phyloP scores from a whole-genome alignment of 2,888 invertebrate genomes.

The Boloria selene region DNA sequence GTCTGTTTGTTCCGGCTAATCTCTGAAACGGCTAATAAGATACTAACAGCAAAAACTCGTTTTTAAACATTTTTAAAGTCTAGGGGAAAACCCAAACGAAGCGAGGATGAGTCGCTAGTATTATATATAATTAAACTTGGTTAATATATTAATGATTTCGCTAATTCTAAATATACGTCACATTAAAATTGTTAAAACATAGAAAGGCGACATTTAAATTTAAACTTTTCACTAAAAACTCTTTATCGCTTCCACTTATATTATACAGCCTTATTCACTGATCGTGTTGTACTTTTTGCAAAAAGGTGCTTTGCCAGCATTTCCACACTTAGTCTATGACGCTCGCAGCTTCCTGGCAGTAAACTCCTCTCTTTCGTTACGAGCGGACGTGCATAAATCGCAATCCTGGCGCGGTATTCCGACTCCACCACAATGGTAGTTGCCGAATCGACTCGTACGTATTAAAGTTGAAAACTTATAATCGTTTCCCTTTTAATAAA shows the following conservation, averaged over 20 bases:
- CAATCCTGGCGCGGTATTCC: constrained; percentile 55
- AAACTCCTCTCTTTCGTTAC: constrained; percentile 37
- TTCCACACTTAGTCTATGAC: constrained; percentile 39
- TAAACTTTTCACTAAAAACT: not conserved
- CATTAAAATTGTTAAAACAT: not conserved
- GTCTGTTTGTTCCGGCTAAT: too few species aligned
- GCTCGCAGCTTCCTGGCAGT: constrained; percentile 46
- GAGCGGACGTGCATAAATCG: constrained; percentile 46
- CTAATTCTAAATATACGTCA: too few species aligned
- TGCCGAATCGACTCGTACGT: constrained; percentile 52
- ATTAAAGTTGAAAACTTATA: constrained; percentile 7
- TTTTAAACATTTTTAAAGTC: too few species aligned
- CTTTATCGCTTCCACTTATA: not conserved
- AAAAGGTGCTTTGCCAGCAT: constrained; percentile 29
- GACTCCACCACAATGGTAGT: constrained; percentile 60
- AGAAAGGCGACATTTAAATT: constrained; percentile 6
- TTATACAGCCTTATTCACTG: constrained; percentile 9
- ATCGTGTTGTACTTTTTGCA: constrained; percentile 16
- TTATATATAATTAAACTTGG: too few species aligned
- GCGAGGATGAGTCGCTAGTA: too few species aligned
- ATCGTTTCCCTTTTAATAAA: not conserved
- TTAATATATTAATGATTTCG: too few species aligned
- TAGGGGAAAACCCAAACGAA: too few species aligned
- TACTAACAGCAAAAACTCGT: too few species aligned
- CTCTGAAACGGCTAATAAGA: too few species aligned